Evolutionary conservation across 2,888 invertebrate species (phyloP).

Genomic region (Prenolepis imparis): DNA sequence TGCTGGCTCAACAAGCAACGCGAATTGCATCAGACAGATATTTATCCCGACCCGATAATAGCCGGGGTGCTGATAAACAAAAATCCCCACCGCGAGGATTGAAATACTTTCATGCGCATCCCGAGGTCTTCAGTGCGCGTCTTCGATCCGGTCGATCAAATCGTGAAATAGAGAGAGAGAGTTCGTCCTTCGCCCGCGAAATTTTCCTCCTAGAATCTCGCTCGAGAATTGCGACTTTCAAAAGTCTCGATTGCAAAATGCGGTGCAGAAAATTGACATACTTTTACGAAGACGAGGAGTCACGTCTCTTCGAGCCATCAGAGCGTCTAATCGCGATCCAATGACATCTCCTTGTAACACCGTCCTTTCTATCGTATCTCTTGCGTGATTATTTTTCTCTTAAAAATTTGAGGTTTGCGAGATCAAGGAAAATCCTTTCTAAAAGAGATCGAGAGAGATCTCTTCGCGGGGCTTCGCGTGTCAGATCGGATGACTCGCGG

Average conservation of each 20-base stretch:
- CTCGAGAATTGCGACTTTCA: not conserved
- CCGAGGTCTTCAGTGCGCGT: constrained; percentile 66
- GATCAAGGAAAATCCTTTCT: not conserved
- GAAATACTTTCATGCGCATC: constrained; percentile 77
- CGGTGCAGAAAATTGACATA: not conserved
- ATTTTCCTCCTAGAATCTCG: not conserved
- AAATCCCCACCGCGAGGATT: constrained; percentile 75
- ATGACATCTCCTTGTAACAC: not conserved
- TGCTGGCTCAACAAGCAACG: constrained; percentile 81
- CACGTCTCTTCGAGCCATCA: not conserved
- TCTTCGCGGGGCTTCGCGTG: not conserved
- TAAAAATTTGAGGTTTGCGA: not conserved
- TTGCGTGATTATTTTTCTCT: not conserved
- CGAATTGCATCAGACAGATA: constrained; percentile 84
- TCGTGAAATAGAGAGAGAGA: not conserved
- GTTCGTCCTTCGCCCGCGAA: not conserved
- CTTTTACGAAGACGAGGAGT: not conserved
- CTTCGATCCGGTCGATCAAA: constrained; percentile 57
- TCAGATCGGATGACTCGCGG: constrained; percentile 48
- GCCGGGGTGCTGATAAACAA: constrained; percentile 80
- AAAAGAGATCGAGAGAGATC: not conserved
- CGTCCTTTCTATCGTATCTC: not conserved
- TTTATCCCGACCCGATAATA: constrained; percentile 81
- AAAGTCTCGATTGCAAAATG: not conserved
- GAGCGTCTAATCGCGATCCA: not conserved